Base-by-base conservation (phyloP, 2,888 invertebrate species). In the Caenorhabditis sp. region DNA sequence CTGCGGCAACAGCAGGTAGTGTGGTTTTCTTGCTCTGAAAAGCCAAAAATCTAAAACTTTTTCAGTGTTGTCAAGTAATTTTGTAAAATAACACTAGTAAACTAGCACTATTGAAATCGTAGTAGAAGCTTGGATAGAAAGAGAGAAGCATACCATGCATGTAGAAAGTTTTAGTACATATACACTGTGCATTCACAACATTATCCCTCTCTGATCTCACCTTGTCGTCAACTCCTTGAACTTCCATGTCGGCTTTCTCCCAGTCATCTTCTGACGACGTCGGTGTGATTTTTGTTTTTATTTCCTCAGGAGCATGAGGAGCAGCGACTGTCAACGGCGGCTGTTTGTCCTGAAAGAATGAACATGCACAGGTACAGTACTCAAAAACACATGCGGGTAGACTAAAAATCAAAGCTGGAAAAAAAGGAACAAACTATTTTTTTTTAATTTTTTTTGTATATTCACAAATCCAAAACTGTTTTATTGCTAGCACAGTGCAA, bases 241-340 rank as follows among this genome's bases (percentile, higher is more conserved):
- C 51, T 55, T 80, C 80, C 74, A 80, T 74, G 28, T 81, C 81
- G n/a, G 82, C 77, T 22, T 77, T 82, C 55, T 77, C 82, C 82
- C 82, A 82, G 22, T 82, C 82, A 51, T 82, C 82, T 53, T 82
- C 82, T 13, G 82, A 82, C 26, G 82, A 82, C 2, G 77, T 64
- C 32, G 82, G 77, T 22, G 81, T 81, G 5, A 81, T 65, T 61
- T 81, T 81, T n/a, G 61, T 58, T 18, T 69, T 70, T 18, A 50
- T 2, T 24, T 44, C 24, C 1, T 22, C 11, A 15, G 24, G 13
- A 11, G 40, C 32, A 6, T 32, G 58, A 20, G 26, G 53, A 0
- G 71, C 35, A 9, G 56, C 55, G 5, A 72, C 51, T 3, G 44
- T 70, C 5, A 79, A 64, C 44, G 32, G 8, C 9, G 35, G 2